These are phyloP conservation scores for Apostichopus leukothele DNA, from an alignment of 53 echinoderm and acorn worm species.

Conservation along the genomic window DNA sequence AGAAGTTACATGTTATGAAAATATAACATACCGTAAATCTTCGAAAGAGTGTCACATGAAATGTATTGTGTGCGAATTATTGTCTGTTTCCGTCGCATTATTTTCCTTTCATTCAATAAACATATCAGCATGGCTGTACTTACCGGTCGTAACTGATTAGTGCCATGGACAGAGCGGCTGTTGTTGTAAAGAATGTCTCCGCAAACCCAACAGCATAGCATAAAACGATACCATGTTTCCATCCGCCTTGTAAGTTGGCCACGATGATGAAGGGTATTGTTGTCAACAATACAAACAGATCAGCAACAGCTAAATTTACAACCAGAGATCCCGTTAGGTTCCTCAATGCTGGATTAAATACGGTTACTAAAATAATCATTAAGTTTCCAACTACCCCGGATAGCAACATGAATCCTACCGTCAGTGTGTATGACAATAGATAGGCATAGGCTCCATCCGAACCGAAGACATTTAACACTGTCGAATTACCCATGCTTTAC, in stretches of 20 bases:
- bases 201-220: constrained; percentile 54
- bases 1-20: no score
- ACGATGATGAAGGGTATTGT: constrained; percentile 53
- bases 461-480: not conserved
- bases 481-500: not conserved
- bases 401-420: constrained; percentile 10
- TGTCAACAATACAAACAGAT: constrained; percentile 48
- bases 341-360: constrained; percentile 45
- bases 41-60: no score
- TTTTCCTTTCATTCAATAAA: no score
- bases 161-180: constrained; percentile 45
- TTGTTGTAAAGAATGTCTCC: constrained; percentile 54
- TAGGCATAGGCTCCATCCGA: not conserved
- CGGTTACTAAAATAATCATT: constrained; percentile 48
- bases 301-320: constrained; percentile 57
- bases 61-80: no score
- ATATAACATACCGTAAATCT: no score
- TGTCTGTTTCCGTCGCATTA: no score
- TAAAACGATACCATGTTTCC: constrained; percentile 44
- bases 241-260: constrained; percentile 33
- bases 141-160: constrained; percentile 64
- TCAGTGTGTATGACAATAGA: not conserved
- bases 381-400: constrained; percentile 50
- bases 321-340: constrained; percentile 58
- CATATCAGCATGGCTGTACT: not conserved